Percentiles rank a stretch among this genome's conserved stretches.
Conservation (phyloP, 2,113 vertebrate species). For the Canis aureus region DNA sequence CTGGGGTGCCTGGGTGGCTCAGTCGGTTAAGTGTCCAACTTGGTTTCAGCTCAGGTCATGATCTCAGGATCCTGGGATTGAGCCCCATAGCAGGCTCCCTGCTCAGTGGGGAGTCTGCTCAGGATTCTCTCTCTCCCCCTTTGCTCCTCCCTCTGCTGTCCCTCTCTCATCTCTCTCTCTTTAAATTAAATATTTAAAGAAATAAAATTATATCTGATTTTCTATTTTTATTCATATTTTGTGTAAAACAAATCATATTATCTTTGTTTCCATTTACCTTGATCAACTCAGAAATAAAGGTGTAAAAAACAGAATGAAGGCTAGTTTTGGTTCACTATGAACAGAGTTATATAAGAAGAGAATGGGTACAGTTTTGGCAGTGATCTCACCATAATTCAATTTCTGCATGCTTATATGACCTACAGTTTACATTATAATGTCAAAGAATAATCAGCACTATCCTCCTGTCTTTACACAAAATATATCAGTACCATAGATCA, state of each 20-base stretch:
- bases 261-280: background rate
- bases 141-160: background rate
- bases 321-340: conserved; percentile 16
- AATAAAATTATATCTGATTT: conserved; percentile 40
- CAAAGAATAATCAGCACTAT: conserved; percentile 62
- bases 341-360: background rate
- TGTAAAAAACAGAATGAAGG: conserved; percentile 37
- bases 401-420: conserved; percentile 39
- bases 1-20: background rate
- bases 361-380: background rate
- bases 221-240: conserved; percentile 47
- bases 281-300: conserved; percentile 35
- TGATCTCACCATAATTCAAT: conserved; percentile 48
- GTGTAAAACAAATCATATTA: conserved; percentile 27
- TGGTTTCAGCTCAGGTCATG: background rate
- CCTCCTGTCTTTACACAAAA: conserved; percentile 45
- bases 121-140: background rate
- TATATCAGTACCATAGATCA: conserved; percentile 59
- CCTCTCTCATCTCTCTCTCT: background rate
- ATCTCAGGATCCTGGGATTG: background rate
- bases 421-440: conserved; percentile 47
- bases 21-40: background rate
- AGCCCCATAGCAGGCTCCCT: background rate
- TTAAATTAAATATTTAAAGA: background rate
- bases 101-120: background rate